Evolutionary conservation across 2,888 invertebrate species (phyloP).

Genomic region (Hipparchia semele): DNA sequence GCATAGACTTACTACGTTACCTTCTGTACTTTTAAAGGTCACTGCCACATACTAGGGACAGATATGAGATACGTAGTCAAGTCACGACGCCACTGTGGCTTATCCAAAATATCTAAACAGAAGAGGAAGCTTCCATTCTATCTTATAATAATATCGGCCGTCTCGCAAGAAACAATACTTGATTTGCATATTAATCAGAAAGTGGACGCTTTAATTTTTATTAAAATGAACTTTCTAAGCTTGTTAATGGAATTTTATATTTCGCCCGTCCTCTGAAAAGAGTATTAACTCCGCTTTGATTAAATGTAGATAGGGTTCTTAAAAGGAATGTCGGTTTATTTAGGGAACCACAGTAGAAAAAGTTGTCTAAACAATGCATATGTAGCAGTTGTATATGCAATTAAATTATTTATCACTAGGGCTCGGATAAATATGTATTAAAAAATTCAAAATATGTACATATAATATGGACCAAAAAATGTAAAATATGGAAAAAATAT

Average conservation of each 20-base stretch:
- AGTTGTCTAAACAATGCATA: background rate
- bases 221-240: conserved; percentile 23
- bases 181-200: conserved; percentile 22
- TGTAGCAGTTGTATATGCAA: background rate
- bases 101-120: conserved; percentile 3
- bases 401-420: no score
- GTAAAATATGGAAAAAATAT: no score
- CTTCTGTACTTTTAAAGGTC: no score
- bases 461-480: no score
- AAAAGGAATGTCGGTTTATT: background rate
- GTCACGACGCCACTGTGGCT: background rate
- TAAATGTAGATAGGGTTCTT: conserved; percentile 19
- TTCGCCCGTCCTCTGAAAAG: conserved; percentile 17
- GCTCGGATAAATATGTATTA: no score
- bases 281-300: conserved; percentile 17
- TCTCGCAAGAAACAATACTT: conserved; percentile 19
- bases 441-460: no score
- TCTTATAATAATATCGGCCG: conserved; percentile 9
- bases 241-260: conserved; percentile 22
- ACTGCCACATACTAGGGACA: background rate
- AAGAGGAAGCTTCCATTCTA: background rate
- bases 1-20: no score
- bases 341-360: background rate
- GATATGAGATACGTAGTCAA: background rate
- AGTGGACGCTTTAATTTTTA: conserved; percentile 19